Base-by-base conservation (phyloP, 2,113 vertebrate genomes). In the Etia nguti region DNA sequence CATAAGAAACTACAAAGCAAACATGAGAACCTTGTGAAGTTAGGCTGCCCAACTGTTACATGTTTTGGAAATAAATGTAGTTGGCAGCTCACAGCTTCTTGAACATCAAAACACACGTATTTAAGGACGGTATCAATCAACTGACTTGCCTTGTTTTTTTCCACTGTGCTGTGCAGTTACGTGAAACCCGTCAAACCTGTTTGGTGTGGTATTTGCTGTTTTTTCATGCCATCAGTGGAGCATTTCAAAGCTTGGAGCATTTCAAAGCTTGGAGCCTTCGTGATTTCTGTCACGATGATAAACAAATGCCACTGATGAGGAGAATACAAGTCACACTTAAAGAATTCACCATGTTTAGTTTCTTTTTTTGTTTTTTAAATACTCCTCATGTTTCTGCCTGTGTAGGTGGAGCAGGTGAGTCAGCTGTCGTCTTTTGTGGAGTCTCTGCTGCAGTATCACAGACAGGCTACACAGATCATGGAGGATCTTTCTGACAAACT, bases 391-490 rank as follows among this genome's bases (percentile, higher is more conserved):
- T 87, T 43, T 20, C 16, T 87, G 31, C 43, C 18, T 18, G 15
- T 89, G 86, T 86, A 99, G 98, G 97, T 99, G 4, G 99, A 99
- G 95, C 99, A 99, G 94, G 98, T 99, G 93, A 98, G 97, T 94
- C 99, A 99, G 95, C 97, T 99, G 62, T 97, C 97, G 0, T 97
- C 98, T 10, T 93, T 99, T 93, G 98, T 99, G 93, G 98, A 99
- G 0, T 98, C 98, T 4, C 96, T 99, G 95, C 95, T 99, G 90
- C 98, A 99, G 89, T 99, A 99, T 92, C 99, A 99, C 96, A 93
- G 90, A 82, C 97, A 98, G 94, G 97, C 97, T 0, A 90, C 97
- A 54, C 96, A 98, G 93, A 96, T 99, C 93, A 95, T 99, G 89
- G 97, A 99, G 0, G 98, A 97, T 79, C 96, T 99, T 9, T 96